A percentile compares a stretch with the other conserved stretches of the same genome.
phyloP scores from a whole-genome alignment of 2,113 vertebrate species.

The Semicossyphus pulcher region DNA sequence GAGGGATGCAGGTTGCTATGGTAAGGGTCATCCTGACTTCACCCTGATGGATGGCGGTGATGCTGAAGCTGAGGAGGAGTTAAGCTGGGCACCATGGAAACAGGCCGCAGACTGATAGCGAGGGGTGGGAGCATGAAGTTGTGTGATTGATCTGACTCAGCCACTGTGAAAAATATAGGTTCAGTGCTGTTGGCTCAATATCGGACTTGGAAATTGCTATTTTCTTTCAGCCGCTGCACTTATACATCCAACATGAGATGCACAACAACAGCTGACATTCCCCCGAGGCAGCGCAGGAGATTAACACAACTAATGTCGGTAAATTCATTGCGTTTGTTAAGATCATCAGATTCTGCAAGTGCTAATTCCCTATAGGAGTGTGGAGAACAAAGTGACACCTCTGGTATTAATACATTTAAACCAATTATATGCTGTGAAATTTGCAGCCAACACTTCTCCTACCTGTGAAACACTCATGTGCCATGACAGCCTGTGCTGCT shows the following conservation, averaged over 20 bases:
- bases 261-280: background rate
- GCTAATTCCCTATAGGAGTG: slow-evolving; percentile 20
- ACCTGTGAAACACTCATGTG: slow-evolving; percentile 70
- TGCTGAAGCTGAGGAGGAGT: slow-evolving; percentile 76
- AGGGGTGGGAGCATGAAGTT: slow-evolving; percentile 61
- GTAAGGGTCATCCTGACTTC: slow-evolving; percentile 81
- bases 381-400: slow-evolving; percentile 49
- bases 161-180: slow-evolving; percentile 71
- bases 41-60: slow-evolving; percentile 73
- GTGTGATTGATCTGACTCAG: slow-evolving; percentile 77
- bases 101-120: slow-evolving; percentile 76
- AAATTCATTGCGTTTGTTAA: slow-evolving; percentile 5
- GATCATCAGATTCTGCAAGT: slow-evolving; percentile 21
- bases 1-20: slow-evolving; percentile 81
- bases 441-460: slow-evolving; percentile 65
- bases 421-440: slow-evolving; percentile 74
- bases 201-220: slow-evolving; percentile 66
- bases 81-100: slow-evolving; percentile 83
- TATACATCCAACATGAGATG: slow-evolving; percentile 15
- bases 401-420: slow-evolving; percentile 71
- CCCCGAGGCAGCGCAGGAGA: background rate
- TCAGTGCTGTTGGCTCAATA: slow-evolving; percentile 68
- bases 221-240: slow-evolving; percentile 48
- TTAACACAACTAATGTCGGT: slow-evolving; percentile 1
- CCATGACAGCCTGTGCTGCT: slow-evolving; percentile 63